Evolutionary conservation across 2,888 invertebrate species (phyloP).

Genomic region (Lepidochitona cinerea): DNA sequence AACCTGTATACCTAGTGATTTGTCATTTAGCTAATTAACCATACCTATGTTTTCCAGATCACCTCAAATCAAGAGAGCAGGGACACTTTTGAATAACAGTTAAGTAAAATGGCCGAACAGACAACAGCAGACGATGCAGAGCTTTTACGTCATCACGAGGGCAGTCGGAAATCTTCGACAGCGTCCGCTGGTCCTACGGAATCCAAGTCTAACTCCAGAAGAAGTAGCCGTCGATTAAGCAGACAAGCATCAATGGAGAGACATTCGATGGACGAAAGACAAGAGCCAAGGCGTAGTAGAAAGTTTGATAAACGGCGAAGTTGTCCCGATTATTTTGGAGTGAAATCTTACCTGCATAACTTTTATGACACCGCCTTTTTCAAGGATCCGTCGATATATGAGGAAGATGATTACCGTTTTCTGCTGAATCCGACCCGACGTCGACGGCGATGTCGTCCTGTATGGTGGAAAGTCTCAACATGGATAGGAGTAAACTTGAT

Average conservation of each 20-base stretch:
- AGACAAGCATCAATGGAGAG: conserved; percentile 6
- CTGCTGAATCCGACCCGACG: conserved; percentile 64
- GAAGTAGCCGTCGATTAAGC: conserved; percentile 4
- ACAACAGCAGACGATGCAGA: neutral
- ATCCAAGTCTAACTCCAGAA: neutral
- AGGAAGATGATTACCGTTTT: conserved; percentile 68
- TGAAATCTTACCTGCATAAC: conserved; percentile 73
- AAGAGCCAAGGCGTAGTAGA: neutral
- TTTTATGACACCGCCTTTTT: conserved; percentile 70
- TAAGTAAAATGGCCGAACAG: neutral
- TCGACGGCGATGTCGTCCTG: conserved; percentile 59
- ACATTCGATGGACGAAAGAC: neutral
- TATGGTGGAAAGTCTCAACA: conserved; percentile 72
- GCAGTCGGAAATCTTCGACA: neutral
- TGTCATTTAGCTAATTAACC: too few species aligned
- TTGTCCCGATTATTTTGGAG: conserved; percentile 71
- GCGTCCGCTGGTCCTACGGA: neutral
- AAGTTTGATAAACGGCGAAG: conserved; percentile 69
- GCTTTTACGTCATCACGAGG: neutral
- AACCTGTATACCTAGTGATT: too few species aligned
- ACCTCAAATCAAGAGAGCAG: too few species aligned
- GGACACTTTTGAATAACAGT: too few species aligned
- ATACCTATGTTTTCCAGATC: too few species aligned
- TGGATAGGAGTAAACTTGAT: conserved; percentile 73
- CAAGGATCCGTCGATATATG: conserved; percentile 64